Evolutionary conservation across 2,797 vertebrate genomes (phyloP), one percentile per base, ranked within the genome.

Genomic region (Ara ararauna): DNA sequence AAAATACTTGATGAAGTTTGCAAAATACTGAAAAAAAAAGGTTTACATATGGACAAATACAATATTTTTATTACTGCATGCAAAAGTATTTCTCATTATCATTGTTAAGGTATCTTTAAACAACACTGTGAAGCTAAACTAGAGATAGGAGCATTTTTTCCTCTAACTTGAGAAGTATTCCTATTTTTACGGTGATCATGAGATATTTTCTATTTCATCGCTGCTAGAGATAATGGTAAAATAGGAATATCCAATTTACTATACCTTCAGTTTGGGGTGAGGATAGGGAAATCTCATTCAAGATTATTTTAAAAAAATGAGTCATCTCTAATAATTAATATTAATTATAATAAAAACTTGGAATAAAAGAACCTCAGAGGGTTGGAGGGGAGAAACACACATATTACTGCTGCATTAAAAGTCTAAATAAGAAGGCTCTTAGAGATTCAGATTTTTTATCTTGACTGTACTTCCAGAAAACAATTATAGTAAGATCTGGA

Each of bases 21-120:
- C 20, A 53, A 72, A 81, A 78, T 48, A 51, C 1, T 45, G 20
- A 44, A 67, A 68, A 78, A 6, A n/a, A 80, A 76, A 76, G 1
- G 34, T 66, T 92, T 58, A 32, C 5, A 8, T 47, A 51, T 1
- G 1, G 10, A 40, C 2, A 11, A 0, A 0, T 50, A 36, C 4
- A 70, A 79, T 68, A 62, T 48, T 3, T 68, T 75, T 22, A 36
- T 36, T 30, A 72, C 47, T 34, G 3, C 15, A 44, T 21, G 5
- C 4, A 61, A 71, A 51, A 2, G 16, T 44, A 36, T 40, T 71
- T 93, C 87, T 54, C 11, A 14, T 5, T 51, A 4, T 29, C 14
- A 11, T 16, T 73, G 7, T 62, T 50, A 70, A 72, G 38, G 1
- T 2, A 45, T 75, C 80, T 77, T 2, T 51, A 74, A 38, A 75